Conservation (phyloP, 37 sponge, comb jelly and placozoan species). For the Beroe ovata region DNA sequence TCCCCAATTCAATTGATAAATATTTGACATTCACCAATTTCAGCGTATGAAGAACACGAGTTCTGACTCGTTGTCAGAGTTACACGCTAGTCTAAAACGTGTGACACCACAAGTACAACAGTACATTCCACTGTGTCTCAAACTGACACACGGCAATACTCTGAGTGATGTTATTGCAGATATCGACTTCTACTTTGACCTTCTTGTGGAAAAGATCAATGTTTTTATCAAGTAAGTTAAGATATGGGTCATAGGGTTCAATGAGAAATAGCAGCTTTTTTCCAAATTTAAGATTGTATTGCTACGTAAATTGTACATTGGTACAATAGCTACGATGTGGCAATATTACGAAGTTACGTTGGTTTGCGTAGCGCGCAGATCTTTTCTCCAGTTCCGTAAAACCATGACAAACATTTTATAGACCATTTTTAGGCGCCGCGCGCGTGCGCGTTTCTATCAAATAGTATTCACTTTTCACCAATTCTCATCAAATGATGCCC, state of each 20-base stretch:
- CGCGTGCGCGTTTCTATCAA: not conserved
- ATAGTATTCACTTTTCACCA: not conserved
- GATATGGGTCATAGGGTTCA: too few species aligned
- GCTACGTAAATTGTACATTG: not conserved
- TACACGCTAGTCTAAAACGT: constrained; percentile 17
- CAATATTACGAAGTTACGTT: constrained; percentile 7
- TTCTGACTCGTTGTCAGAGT: constrained; percentile 33
- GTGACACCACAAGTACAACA: constrained; percentile 15
- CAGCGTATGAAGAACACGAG: constrained; percentile 18
- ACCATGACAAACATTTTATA: not conserved
- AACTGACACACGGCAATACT: not conserved
- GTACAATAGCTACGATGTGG: not conserved
- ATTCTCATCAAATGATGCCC: not conserved
- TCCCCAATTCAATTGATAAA: not conserved
- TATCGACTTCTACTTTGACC: constrained; percentile 57
- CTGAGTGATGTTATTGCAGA: constrained; percentile 23
- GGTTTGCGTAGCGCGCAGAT: constrained; percentile 50
- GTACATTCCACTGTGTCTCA: constrained; percentile 36
- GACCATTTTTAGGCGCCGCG: constrained; percentile 42
- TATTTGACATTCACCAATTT: not conserved
- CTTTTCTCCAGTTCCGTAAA: not conserved
- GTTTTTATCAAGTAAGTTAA: constrained; percentile 25
- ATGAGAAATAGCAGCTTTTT: too few species aligned
- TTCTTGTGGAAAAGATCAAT: constrained; percentile 39
- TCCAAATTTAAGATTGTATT: too few species aligned